Evolutionary conservation across 2,113 vertebrate species (phyloP), one percentile per base, ranked within the genome.

Genomic region (Gymnobelideus leadbeateri): DNA sequence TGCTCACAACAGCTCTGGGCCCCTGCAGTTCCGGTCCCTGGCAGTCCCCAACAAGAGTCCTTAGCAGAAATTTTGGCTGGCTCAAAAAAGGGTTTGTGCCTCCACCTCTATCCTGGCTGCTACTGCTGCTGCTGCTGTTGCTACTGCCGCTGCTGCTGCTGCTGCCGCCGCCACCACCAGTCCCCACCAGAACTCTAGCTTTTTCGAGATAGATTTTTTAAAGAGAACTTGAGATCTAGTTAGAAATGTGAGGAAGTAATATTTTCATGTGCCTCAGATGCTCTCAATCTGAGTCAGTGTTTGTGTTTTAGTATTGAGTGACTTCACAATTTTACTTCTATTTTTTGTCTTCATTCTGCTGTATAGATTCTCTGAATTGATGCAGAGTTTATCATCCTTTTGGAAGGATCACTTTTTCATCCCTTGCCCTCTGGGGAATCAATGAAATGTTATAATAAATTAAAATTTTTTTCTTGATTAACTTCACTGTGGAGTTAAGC

Each of bases 381-480:
- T 10, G 46, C 31, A 61, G 77, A 50, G 55, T 92, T 89, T 25
- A 51, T 2, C 10, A 92, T 24, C 7, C n/a, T 23, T 84, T 84
- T 50, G 89, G 47, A 90, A 47, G 49, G 47, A 26, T 14, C 47
- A 26, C 24, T 51, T 90, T 31, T 37, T 50, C 21, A 14, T 89
- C 52, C 89, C n/a, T 46, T 49, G 10, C 52, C 92, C 28, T 96
- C 92, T 61, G 84, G 43, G 94, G 90, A 96, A 95, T 96, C 89
- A 54, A 0, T 94, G 89, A 92, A 97, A 97, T 95, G 89, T 90
- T 96, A 21, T 95, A 95, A 68, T 96, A 96, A 94, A 97, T 96
- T 95, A 95, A 89, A 92, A 46, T 28, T 92, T 96, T 97, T 95
- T 96, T 94, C 96, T 97, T 96, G 92, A 97, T 96, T 97, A 97